Percentiles rank a stretch among this genome's conserved stretches.
These are phyloP conservation scores for Zaprionus capensis DNA, from an alignment of 1,140 invertebrate genomes.

Conservation along the genomic window DNA sequence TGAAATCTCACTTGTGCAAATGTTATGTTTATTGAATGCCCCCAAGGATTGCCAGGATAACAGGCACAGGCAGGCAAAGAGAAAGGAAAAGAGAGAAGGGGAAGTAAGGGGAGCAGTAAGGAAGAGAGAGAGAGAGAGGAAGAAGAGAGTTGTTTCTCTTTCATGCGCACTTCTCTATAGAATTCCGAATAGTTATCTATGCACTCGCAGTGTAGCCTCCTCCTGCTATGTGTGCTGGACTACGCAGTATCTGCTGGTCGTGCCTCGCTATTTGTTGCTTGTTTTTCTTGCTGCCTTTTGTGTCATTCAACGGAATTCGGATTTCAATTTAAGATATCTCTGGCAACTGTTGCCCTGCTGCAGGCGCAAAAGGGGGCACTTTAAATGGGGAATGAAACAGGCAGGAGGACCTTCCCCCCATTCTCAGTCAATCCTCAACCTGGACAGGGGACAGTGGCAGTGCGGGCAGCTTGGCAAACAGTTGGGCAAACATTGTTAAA, in stretches of 20 bases:
- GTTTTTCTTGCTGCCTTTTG: constrained; percentile 4
- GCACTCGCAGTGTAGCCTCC: neutral
- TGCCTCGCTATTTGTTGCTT: neutral
- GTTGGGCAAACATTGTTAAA: constrained; percentile 80
- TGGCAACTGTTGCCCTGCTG: constrained; percentile 59
- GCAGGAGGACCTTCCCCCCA: neutral
- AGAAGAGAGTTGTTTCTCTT: too few species aligned
- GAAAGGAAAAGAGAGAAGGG: neutral
- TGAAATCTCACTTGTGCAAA: constrained; percentile 1
- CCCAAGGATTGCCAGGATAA: constrained; percentile 4
- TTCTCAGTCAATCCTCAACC: neutral
- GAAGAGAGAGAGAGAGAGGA: too few species aligned
- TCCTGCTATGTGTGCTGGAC: neutral
- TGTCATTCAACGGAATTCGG: constrained; percentile 66
- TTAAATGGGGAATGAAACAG: constrained; percentile 3
- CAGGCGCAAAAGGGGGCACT: constrained; percentile 3
- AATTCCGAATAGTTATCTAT: neutral
- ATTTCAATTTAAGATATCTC: constrained; percentile 77
- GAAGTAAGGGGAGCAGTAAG: too few species aligned
- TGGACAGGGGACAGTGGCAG: neutral
- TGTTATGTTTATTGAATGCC: constrained; percentile 72
- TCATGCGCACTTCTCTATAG: too few species aligned
- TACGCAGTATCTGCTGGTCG: neutral
- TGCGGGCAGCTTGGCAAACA: constrained; percentile 50
- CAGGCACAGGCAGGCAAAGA: neutral